These are phyloP conservation scores for Menidia menidia DNA, from an alignment of 2,797 vertebrate species.

Conservation along the genomic window DNA sequence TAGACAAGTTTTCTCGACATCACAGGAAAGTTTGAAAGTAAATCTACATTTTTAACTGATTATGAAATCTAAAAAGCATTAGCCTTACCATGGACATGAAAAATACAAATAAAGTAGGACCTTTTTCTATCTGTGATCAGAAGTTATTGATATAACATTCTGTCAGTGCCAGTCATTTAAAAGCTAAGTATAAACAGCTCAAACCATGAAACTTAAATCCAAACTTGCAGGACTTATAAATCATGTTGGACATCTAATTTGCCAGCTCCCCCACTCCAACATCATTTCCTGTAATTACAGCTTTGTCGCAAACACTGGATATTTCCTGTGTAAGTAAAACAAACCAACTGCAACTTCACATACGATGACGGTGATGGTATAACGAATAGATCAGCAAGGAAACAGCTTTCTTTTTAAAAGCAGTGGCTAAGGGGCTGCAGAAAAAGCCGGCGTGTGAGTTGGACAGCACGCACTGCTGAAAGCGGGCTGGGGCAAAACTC, in stretches of 20 bases:
- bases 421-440: background rate
- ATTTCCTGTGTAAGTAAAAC: conserved; percentile 38
- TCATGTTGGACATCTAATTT: conserved; percentile 36
- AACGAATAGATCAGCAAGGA: conserved; percentile 4
- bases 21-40: background rate
- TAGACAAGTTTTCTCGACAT: background rate
- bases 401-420: background rate
- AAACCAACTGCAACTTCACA: conserved; percentile 3
- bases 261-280: conserved; percentile 13
- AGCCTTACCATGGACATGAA: background rate
- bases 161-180: background rate
- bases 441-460: conserved; percentile 1
- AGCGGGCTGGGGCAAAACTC: conserved; percentile 7
- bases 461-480: conserved; percentile 1
- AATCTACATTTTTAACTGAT: background rate
- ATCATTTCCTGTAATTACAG: conserved; percentile 65
- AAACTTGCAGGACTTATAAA: conserved; percentile 19
- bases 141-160: background rate
- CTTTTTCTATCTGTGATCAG: background rate
- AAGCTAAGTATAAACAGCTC: background rate
- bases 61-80: background rate
- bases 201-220: conserved; percentile 13
- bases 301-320: conserved; percentile 24
- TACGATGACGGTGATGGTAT: background rate
- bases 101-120: background rate